Base-by-base conservation (phyloP, 2,888 invertebrate genomes). In the Drosophila limbata region DNA sequence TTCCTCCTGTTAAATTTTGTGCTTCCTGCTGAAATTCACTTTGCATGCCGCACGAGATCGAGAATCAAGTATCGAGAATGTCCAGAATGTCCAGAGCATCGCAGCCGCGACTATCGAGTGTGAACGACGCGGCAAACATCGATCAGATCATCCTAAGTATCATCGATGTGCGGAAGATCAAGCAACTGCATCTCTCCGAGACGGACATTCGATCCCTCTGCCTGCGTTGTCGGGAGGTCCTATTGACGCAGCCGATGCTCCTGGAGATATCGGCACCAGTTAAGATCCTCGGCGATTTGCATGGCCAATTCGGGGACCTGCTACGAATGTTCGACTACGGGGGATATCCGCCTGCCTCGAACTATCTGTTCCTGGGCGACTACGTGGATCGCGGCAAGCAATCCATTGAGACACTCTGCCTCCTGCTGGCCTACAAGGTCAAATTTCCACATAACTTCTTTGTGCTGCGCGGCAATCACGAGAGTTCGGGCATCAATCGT, bases 301-400 rank as follows among this genome's bases (percentile, higher is more conserved):
- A 79, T 17, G 79, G 79, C 5, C 79, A 79, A 44, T 79, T 77
- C 35, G 44, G 45, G 4, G 79, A 79, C 39, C 15, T 99, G 77
- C 94, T 99, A 84, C 95, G 98, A 91, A 94, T 99, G 88, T 99
- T 99, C 93, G 98, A 99, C 93, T 98, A 98, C 91, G 98, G 98
- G 52, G 98, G 98, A 35, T 99, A 98, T 93, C 99, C 99, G 37
- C 99, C 99, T 3, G 98, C 98, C 93, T 97, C 98, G 69, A 99
- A 99, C 94, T 99, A 99, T 94, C 94, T 99, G 79, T 99, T 99
- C 93, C 94, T 98, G 79, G 99, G 98, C 44, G 98, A 98, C 93
- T 98, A 99, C 91, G 98, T 98, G 69, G 98, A 98, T 93, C 97
- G 98, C 92, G 98, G 98, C 84, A 98, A 98, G 93, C 98, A 98